These are phyloP conservation scores for Drosophila monieri DNA, from an alignment of 2,888 invertebrate genomes.

Conservation along the genomic window DNA sequence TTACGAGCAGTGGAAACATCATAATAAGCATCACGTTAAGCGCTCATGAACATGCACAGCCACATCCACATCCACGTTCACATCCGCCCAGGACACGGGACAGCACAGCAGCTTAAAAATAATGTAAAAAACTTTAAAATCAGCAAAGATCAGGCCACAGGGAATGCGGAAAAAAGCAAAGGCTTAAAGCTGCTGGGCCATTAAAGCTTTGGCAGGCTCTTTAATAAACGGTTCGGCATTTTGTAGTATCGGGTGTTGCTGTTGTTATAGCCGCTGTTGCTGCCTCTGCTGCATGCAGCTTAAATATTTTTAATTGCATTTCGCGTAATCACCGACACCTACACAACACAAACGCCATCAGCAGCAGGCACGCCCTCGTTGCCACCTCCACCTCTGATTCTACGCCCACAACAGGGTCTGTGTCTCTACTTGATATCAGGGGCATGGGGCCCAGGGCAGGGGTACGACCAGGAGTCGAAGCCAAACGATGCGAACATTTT, in stretches of 20 bases:
- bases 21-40: conserved; percentile 54
- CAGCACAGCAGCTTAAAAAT: conserved; percentile 6
- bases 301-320: conserved; percentile 78
- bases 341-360: conserved; percentile 47
- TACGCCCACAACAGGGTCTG: background rate
- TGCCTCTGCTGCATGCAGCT: conserved; percentile 55
- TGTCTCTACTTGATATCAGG: conserved; percentile 1
- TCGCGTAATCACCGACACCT: conserved; percentile 75
- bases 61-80: conserved; percentile 12
- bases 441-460: background rate
- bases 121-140: conserved; percentile 52
- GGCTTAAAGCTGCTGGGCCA: conserved; percentile 4
- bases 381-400: conserved; percentile 4
- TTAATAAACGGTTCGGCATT: conserved; percentile 57
- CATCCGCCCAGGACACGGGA: background rate
- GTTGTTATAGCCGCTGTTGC: conserved; percentile 33
- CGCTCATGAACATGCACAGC: conserved; percentile 15
- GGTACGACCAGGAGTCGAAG: conserved; percentile 11
- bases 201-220: conserved; percentile 47
- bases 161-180: conserved; percentile 19
- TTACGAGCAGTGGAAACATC: conserved; percentile 35
- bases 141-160: conserved; percentile 42
- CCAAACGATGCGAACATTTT: conserved; percentile 64
- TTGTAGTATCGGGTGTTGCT: conserved; percentile 34
- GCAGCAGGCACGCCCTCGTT: conserved; percentile 18